A percentile compares a stretch with the other conserved stretches of the same genome.
Evolutionary conservation across 1,140 invertebrate species (phyloP).

Genomic region (Bombus pascuorum): DNA sequence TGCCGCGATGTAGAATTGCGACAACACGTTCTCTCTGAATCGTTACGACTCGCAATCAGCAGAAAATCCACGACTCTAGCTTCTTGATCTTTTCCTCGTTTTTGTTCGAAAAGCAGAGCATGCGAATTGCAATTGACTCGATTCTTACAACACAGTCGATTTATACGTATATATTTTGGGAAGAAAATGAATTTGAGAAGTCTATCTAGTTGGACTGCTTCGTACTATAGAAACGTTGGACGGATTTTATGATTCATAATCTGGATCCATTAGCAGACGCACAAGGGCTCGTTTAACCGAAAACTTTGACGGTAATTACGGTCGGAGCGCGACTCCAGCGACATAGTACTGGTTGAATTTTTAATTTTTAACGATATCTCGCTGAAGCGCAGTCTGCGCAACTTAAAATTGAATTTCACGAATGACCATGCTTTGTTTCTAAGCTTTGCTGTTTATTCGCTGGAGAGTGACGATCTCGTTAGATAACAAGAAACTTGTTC

Average conservation of each 20-base stretch:
- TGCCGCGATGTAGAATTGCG: no score
- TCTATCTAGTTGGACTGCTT: background rate
- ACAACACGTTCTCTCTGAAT: no score
- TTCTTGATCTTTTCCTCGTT: no score
- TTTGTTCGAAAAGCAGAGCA: no score
- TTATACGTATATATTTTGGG: no score
- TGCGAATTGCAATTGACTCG: no score
- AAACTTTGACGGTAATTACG: conserved; percentile 6
- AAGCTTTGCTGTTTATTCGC: background rate
- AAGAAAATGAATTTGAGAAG: no score
- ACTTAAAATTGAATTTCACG: conserved; percentile 4
- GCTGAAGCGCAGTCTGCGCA: background rate
- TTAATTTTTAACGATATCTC: background rate
- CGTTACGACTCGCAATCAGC: no score
- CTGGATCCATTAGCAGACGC: background rate
- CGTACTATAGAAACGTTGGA: background rate
- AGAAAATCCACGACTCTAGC: no score
- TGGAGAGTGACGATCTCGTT: background rate
- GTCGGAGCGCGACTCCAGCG: background rate
- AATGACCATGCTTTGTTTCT: background rate
- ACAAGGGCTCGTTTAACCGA: background rate
- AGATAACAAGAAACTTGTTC: background rate
- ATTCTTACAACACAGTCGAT: no score
- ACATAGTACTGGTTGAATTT: background rate
- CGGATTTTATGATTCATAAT: conserved; percentile 1